phyloP scores from a whole-genome alignment of 2,888 invertebrate species.

The Drosophila pseudotakahashii region DNA sequence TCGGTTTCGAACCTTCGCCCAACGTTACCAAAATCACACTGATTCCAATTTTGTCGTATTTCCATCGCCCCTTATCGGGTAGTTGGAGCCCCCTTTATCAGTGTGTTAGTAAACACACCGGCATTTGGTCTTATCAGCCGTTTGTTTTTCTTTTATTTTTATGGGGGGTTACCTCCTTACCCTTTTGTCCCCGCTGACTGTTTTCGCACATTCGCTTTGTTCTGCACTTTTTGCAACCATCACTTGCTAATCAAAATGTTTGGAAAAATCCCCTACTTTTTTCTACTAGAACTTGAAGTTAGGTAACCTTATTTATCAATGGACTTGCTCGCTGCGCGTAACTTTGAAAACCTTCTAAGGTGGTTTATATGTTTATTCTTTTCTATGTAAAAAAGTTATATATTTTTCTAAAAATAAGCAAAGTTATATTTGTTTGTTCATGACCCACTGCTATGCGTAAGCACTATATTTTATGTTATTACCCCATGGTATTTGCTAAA shows the following conservation, averaged over 20 bases:
- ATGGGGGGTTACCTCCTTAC: neutral
- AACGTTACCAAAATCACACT: constrained; percentile 60
- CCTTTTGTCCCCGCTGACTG: neutral
- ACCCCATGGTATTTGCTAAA: neutral
- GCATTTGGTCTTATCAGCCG: constrained; percentile 65
- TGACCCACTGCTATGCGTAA: neutral
- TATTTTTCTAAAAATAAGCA: too few species aligned
- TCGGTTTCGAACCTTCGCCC: constrained; percentile 51
- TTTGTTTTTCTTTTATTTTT: constrained; percentile 35
- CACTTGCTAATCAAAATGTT: constrained; percentile 7
- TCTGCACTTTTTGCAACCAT: constrained; percentile 26
- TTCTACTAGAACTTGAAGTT: neutral
- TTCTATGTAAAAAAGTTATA: too few species aligned
- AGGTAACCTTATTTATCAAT: neutral
- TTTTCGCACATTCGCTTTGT: constrained; percentile 11
- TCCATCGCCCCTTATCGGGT: constrained; percentile 61
- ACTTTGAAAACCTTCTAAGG: neutral
- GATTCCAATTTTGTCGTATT: constrained; percentile 48
- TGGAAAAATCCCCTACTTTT: constrained; percentile 4
- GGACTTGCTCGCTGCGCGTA: neutral
- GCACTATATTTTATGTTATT: neutral
- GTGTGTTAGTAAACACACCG: constrained; percentile 64
- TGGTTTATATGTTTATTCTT: too few species aligned
- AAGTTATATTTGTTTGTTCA: too few species aligned
- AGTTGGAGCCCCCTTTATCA: constrained; percentile 47